Evolutionary conservation across 2,113 vertebrate species (phyloP), one percentile per base, ranked within the genome.

Genomic region (Tachysurus fulvidraco): DNA sequence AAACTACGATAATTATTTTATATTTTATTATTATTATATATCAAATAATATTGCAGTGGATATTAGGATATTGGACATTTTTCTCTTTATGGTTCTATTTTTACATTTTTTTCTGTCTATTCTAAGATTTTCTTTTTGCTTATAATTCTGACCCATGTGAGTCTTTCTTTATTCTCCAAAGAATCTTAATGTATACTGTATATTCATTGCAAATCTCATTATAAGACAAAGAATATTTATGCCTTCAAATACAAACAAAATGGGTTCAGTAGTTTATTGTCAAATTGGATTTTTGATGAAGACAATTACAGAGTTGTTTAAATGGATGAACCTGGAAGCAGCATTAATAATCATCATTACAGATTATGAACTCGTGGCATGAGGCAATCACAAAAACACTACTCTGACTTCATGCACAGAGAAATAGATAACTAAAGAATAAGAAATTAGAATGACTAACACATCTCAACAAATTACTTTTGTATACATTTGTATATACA

Each of bases 151-250:
- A 71, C 16, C 17, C 17, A 71, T 41, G n/a, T 12, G n/a, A 65
- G 3, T 5, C 12, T 13, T 30, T 19, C 65, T 28, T 90, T 82
- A 93, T 89, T 90, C 88, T 90, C 91, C 88, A 54, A 5, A 83
- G 91, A 92, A 89, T 93, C 93, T 78, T 92, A 93, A 94, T 94
- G 91, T 94, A 94, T 92, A n/a, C n/a, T n/a, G n/a, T n/a, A 93
- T 93, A 92, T 92, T 93, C 92, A 93, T 25, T 46, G n/a, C n/a
- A n/a, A n/a, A n/a, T n/a, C n/a, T n/a, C n/a, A n/a, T n/a, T n/a
- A n/a, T n/a, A n/a, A n/a, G n/a, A n/a, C 1, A 23, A 44, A 46
- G 69, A 74, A 87, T 84, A 81, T 64, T 83, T 77, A 85, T 85
- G 83, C 81, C 83, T 81, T 79, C 78, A 85, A 80, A 87, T 91